Evolutionary conservation across 2,113 vertebrate species (phyloP), one percentile per base, ranked within the genome.

Genomic region (Catharus minimus): DNA sequence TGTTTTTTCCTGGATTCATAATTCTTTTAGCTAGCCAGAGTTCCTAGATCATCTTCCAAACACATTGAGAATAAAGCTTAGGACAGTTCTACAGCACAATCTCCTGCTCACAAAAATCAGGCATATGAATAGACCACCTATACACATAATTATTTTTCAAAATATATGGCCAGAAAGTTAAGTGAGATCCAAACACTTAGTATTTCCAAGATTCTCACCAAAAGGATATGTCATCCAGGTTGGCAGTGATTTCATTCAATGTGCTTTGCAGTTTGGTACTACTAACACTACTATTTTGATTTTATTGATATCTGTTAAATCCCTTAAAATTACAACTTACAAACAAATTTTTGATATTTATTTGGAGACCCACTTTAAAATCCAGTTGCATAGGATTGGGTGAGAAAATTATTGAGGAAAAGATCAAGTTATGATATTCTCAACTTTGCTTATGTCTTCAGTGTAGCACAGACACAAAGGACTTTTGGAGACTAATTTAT

Each of bases 61-160:
- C 8, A 46, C 0, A 0, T 20, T 19, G 65, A 52, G 39, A 74
- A 64, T 27, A 56, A 87, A 79, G n/a, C 1, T 1, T 7, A 30
- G 41, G 28, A 44, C 27, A 87, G 52, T 18, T 64, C 33, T 80
- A 33, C 19, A 66, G 22, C 2, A 7, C 24, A 71, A 11, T 2
- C 11, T 58, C 28, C 47, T n/a, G 46, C 41, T 81, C 16, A 50
- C 16, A 65, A 74, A 78, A 41, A 61, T 13, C 19, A 41, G 13
- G 16, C 12, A 50, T 38, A 47, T 50, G 49, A 67, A 46, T 2
- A 79, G 27, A 41, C 8, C 32, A 73, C 10, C 30, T 33, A 36
- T 5, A 61, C 4, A 24, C 3, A 46, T 24, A 44, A 49, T 11
- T 33, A 47, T 36, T 72, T 80, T 80, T 39, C 39, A 73, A 85